Base-by-base conservation (phyloP, 1,140 invertebrate species). In the Lepidurus couesii region DNA sequence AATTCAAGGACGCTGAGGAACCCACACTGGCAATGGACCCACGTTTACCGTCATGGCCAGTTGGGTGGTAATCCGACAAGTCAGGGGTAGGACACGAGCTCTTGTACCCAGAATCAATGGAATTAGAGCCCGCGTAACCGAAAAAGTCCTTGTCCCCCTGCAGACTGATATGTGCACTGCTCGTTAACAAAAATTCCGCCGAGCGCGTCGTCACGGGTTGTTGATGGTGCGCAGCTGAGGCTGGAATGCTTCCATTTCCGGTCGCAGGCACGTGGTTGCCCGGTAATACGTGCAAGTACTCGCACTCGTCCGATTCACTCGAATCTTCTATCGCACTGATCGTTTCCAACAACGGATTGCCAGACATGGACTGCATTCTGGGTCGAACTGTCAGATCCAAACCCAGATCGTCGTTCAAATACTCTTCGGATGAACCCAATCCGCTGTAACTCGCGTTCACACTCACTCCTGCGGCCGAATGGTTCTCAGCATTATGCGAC, bases 61-160 rank as follows among this genome's bases (percentile, higher is more conserved):
- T 75, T 45, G 80, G 44, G 76, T 84, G 83, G 77, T 81, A 76
- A 75, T 85, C 85, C 16, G 84, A 81, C 24, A 84, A 82, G 42
- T 86, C 85, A 0, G 85, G 85, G 1, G 85, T 86, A 7, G 85
- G 85, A 80, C 84, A 86, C 10, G 84, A 83, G 75, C 85, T 86
- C 78, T 86, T 86, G 81, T 86, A 86, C 5, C 85, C 85, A 75
- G 83, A 84, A 79, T 86, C 85, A 34, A 86, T 83, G 21, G 85
- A 85, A 80, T 85, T 86, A 24, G 84, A 84, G 9, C 85, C 85
- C 1, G 85, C 84, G 75, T 86, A 86, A 2, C 84, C 84, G 13
- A 84, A 81, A 1, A 83, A 84, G 74, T 86, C 85, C 16, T 81
- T 81, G 13, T 85, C 84, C 9, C 80, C 81, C 13, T 65, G 53